phyloP scores from a whole-genome alignment of 2,888 invertebrate species.

The Boloria selene region DNA sequence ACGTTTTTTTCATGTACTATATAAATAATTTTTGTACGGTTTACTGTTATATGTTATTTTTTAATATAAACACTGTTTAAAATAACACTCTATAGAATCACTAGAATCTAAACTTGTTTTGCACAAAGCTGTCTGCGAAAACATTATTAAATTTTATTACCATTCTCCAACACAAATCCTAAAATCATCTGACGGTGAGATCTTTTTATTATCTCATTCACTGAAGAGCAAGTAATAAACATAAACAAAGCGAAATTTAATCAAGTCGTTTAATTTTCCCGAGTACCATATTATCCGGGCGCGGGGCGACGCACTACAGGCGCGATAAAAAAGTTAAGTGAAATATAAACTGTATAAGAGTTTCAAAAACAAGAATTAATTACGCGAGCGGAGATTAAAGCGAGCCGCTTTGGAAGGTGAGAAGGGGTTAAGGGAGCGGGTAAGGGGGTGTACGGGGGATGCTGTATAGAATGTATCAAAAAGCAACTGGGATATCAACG shows the following conservation, averaged over 20 bases:
- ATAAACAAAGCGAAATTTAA: slow-evolving; percentile 26
- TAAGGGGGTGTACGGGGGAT: slow-evolving; percentile 2
- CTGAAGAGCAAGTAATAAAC: slow-evolving; percentile 2
- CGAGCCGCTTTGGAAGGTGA: slow-evolving; percentile 21
- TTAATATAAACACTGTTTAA: no score
- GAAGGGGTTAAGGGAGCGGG: slow-evolving; percentile 6
- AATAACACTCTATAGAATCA: no score
- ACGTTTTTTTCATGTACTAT: no score
- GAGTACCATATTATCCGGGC: slow-evolving; percentile 12
- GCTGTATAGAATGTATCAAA: slow-evolving; percentile 15
- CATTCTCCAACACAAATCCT: neutral
- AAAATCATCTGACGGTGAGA: neutral
- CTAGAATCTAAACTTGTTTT: no score
- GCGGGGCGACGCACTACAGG: slow-evolving; percentile 13
- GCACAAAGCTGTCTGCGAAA: no score
- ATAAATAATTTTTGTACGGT: no score
- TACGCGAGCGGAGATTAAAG: slow-evolving; percentile 30
- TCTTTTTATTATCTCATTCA: slow-evolving; percentile 6
- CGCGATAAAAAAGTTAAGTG: slow-evolving; percentile 34
- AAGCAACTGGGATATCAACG: slow-evolving; percentile 19
- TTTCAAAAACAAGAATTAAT: slow-evolving; percentile 35
- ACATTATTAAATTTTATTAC: no score
- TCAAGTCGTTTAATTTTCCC: slow-evolving; percentile 27
- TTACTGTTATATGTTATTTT: no score
- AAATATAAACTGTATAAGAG: slow-evolving; percentile 34